Evolutionary conservation across 2,797 vertebrate genomes (phyloP), one percentile per base, ranked within the genome.

Genomic region (Arrhamphus sclerolepis): DNA sequence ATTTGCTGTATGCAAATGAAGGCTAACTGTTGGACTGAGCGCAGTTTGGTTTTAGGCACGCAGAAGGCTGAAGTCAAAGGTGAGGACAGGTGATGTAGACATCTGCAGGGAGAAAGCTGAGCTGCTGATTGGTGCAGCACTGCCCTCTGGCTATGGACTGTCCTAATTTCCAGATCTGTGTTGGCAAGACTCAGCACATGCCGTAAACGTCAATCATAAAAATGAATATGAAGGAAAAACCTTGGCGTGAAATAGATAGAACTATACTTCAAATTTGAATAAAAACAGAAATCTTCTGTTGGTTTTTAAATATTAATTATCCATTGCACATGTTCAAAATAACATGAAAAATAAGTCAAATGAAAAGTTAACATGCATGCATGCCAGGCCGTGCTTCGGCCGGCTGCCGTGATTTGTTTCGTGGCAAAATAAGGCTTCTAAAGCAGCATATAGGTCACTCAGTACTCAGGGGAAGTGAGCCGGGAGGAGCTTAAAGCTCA

Each of bases 371-470:
- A 29, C 28, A 34, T 8, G 20, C 44, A 2, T 29, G 18, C 20
- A 26, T 50, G 43, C 42, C 16, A 53, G 6, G 4, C 20, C 21
- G 19, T 62, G 24, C 24, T 42, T 57, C 53, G 53, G 26, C 59
- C 46, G 50, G 47, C 59, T 47, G 24, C 60, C 29, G n/a, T 69
- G 66, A 66, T 68, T 57, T 50, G 71, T 86, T 71, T 83, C 77
- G 68, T 31, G 17, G 63, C 51, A 60, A 74, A 84, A 75, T 69
- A 80, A 75, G 53, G 73, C 74, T 70, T 75, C 80, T 82, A 66
- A 82, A 80, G 80, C 67, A 66, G 72, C 72, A 85, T 91, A 86
- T 93, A 89, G 90, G 89, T 95, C 94, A 94, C 81, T 74, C 21
- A 77, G 87, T 80, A 60, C 85, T 55, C 71, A 43, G 52, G 92